Evolutionary conservation across 2,888 invertebrate genomes (phyloP), one percentile per base, ranked within the genome.

Genomic region (Lasioglossum lativentre): DNA sequence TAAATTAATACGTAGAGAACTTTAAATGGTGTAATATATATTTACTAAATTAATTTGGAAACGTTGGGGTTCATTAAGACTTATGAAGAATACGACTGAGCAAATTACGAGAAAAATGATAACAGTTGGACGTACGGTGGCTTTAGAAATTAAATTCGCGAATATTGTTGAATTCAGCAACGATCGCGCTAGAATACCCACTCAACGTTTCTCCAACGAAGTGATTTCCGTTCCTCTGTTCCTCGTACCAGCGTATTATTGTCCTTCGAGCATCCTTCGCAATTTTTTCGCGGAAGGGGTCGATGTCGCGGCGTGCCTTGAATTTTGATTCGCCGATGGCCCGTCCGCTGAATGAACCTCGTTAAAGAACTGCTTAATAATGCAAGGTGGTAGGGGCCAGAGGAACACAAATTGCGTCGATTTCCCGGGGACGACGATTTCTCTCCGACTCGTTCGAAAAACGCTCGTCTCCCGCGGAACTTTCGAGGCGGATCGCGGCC

Each of bases 301-400:
- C 63, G 63, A 63, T 30, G 63, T 63, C 47, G 68, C 30, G 38
- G 72, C 83, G 83, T 74, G 83, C 72, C 45, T 27, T 52, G 83
- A 80, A 88, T 86, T 82, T 76, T 80, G 66, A 88, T 82, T 72
- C 71, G 70, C 52, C 72, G 47, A 80, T 78, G 70, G 52, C n/a
- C 76, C 34, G 34, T 30, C 34, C 76, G 40, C 38, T 79, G 77
- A 86, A 84, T 68, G 79, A 77, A 52, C 66, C 81, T 87, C 86
- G 84, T 86, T 86, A 81, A 72, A 77, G 63, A 6, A 27, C 71
- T 81, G 75, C 71, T 86, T 87, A 86, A 86, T 87, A 81, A 84
- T 87, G 77, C 71, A 84, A 71, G 42, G 76, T 4, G 27, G 42
- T 52, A 14, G 3, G 5, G 23, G 52, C 1, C n/a, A 10, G 52